Evolutionary conservation across 1,140 invertebrate genomes (phyloP), one percentile per base, ranked within the genome.

Genomic region (Scaptomyza montana): DNA sequence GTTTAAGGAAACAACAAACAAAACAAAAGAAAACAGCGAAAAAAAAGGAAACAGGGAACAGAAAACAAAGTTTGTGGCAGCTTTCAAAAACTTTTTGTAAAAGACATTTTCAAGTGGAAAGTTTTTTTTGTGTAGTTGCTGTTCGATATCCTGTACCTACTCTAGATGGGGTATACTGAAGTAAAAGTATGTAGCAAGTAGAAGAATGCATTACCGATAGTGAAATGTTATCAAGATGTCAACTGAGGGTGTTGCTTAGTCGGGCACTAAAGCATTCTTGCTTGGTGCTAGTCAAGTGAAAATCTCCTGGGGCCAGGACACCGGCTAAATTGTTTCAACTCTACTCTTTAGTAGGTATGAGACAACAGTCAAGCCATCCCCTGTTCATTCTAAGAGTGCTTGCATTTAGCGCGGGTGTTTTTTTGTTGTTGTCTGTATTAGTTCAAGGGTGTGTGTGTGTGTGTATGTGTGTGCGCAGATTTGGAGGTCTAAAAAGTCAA

Each of bases 71-170:
- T 64, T 87, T 82, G 54, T 66, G 73, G 64, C 73, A 84, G 69
- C 77, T 77, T 77, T 64, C 60, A 60, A 57, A 75, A 75, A 75
- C 62, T 7, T 84, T 68, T 73, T 51, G 49, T 39, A 49, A 53
- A 66, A 75, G 82, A 89, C 84, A 77, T 77, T 87, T 77, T 86
- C 78, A 78, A 86, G 81, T 85, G 81, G 74, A 85, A 85, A 85
- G 81, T 80, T 80, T 78, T 25, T 56, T 49, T 2, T 19, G 33
- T 45, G 16, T 16, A 16, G n/a, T 46, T 46, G n/a, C 16, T 46
- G 45, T 46, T 50, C 8, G 2, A 36, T 9, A 7, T 8, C 33
- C 33, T 36, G 33, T 36, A 9, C 8, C 33, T 36, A 9, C 1
- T 36, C 8, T 2, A 36, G 9, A 36, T 9, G 8, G 30, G 30